A percentile compares a stretch with the other conserved stretches of the same genome.
Conservation (phyloP, 1,140 invertebrate genomes). For the Cephus cinctus region DNA sequence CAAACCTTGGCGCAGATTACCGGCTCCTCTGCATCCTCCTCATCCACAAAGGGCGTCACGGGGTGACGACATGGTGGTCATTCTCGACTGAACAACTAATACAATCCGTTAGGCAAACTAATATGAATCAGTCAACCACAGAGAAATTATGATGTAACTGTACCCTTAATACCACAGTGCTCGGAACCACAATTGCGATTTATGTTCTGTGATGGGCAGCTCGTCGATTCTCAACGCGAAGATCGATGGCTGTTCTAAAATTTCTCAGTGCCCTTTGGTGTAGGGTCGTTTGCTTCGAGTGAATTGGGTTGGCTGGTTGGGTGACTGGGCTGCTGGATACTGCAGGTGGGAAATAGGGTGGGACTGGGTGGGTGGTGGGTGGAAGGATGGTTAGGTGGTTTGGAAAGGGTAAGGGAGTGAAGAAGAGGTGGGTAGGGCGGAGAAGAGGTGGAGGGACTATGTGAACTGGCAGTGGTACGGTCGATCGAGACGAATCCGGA, state of each 20-base stretch:
- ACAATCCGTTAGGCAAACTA: slow-evolving; percentile 24
- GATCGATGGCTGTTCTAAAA: not conserved
- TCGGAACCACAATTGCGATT: slow-evolving; percentile 8
- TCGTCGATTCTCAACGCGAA: slow-evolving; percentile 2
- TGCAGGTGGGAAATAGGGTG: too few relatives aligned
- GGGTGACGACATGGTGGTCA: slow-evolving; percentile 65
- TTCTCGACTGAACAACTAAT: slow-evolving; percentile 63
- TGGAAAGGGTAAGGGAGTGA: too few relatives aligned
- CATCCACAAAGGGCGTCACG: slow-evolving; percentile 39
- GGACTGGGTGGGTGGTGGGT: too few relatives aligned
- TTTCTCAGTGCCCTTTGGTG: not conserved
- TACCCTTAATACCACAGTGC: slow-evolving; percentile 19
- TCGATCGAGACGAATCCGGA: too few relatives aligned
- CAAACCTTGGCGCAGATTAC: slow-evolving; percentile 82
- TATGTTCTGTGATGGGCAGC: slow-evolving; percentile 22
- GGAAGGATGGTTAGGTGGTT: too few relatives aligned
- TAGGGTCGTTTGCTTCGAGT: too few relatives aligned
- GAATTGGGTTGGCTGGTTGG: too few relatives aligned
- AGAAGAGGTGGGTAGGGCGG: too few relatives aligned
- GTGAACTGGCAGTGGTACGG: too few relatives aligned
- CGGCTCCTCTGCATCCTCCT: slow-evolving; percentile 49
- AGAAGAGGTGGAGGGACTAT: too few relatives aligned
- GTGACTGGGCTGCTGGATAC: too few relatives aligned
- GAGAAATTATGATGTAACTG: slow-evolving; percentile 3
- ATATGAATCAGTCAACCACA: slow-evolving; percentile 11